Evolutionary conservation across 1,140 invertebrate genomes (phyloP).

Genomic region (Sycobia sp.): DNA sequence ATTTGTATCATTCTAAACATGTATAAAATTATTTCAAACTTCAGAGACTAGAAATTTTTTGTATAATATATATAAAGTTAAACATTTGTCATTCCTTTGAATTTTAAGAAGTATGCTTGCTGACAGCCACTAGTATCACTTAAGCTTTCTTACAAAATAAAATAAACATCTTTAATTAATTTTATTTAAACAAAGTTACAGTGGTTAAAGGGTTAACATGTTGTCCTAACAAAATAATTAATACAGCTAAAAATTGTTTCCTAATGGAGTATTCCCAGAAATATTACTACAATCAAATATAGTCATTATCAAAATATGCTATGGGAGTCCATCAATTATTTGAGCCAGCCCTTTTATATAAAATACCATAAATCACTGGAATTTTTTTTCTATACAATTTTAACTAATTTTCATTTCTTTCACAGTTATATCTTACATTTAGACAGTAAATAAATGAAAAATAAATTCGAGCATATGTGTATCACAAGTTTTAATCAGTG

Average conservation of each 20-base stretch:
- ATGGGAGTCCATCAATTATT: slow-evolving; percentile 17
- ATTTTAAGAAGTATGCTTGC: too few species aligned
- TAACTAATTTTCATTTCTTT: slow-evolving; percentile 31
- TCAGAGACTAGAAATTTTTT: background rate
- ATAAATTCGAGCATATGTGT: slow-evolving; percentile 41
- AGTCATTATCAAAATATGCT: slow-evolving; percentile 18
- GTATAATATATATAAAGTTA: too few species aligned
- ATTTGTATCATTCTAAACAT: slow-evolving; percentile 6
- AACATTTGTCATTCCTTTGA: too few species aligned
- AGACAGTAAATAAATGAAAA: slow-evolving; percentile 37
- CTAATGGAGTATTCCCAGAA: slow-evolving; percentile 25
- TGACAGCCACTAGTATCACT: too few species aligned
- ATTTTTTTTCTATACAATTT: slow-evolving; percentile 29
- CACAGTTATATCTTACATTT: slow-evolving; percentile 40
- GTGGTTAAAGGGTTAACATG: slow-evolving; percentile 6
- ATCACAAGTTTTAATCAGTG: slow-evolving; percentile 46
- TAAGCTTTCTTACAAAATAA: too few species aligned
- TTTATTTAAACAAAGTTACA: too few species aligned
- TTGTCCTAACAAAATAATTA: slow-evolving; percentile 8
- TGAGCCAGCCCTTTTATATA: slow-evolving; percentile 40
- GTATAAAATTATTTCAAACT: background rate
- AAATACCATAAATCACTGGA: slow-evolving; percentile 45
- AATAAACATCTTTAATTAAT: too few species aligned
- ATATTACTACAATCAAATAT: slow-evolving; percentile 32
- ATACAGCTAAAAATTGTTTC: slow-evolving; percentile 12